Evolutionary conservation across 2,113 vertebrate species (phyloP), one percentile per base, ranked within the genome.

Genomic region (Corapipo altera): DNA sequence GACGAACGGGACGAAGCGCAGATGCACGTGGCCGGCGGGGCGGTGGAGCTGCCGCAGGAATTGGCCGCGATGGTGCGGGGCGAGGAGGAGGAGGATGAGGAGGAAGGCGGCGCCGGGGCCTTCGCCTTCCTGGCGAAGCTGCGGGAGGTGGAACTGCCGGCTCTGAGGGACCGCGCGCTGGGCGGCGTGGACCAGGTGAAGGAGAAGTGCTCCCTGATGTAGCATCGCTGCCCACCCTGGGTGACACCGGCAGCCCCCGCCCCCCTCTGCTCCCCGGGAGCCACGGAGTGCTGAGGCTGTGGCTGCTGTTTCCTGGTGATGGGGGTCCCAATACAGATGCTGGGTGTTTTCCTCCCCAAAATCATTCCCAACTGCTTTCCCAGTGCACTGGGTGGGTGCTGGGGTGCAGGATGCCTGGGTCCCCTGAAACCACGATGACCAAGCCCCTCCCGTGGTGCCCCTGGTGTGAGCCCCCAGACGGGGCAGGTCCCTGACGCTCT

Each of bases 1-100:
- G 98, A 97, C 9, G 97, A 98, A 69, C 95, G 97, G 88, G 98
- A 98, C 32, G 95, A 86, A 1, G 98, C 98, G 5, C 98, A 97
- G 32, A 84, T 98, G 52, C 97, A 98, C 82, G 93, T 98, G 94
- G 98, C 95, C 0, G 97, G 98, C 8, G 98, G 98, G 0, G 94
- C 95, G 2, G 95, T 96, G 51, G 98, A 98, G 49, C 89, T 98
- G 61, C 98, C 97, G 1, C 97, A 97, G 79, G 98, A 98, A 19
- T 90, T 98, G 58, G 97, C 97, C 0, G 97, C 98, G 88, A 98
- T 98, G 96, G 97, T 98, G 66, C 96, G 15, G 5, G 3, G 24
- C 0, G 54, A 95, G 41, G 48, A 98, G 32, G 96, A 98, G 55
- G 97, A 97, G 8, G 48, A 98, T 33, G 98, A 98, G 22, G 97